Percentiles rank a stretch among this genome's conserved stretches.
Conservation (phyloP, 2,797 vertebrate species). For the Iguana delicatissima region DNA sequence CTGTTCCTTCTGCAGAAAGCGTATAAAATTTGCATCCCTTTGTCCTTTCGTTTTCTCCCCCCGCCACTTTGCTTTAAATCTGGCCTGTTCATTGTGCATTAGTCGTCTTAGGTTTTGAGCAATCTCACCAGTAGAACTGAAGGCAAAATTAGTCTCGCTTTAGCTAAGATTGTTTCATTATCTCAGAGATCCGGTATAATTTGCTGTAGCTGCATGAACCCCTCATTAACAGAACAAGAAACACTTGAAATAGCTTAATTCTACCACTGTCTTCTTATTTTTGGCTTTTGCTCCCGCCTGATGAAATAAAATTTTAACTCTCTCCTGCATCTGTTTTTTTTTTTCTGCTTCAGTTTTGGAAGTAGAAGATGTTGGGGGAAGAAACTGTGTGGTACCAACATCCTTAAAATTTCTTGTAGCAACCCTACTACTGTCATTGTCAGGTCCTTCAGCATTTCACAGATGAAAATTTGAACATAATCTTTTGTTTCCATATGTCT, state of each 20-base stretch:
- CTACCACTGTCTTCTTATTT: conserved; percentile 40
- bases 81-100: conserved; percentile 1
- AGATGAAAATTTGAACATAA: too few relatives aligned
- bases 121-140: conserved; percentile 24
- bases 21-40: neutral
- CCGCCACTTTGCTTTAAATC: neutral
- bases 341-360: neutral
- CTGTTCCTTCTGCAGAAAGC: neutral
- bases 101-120: conserved; percentile 7
- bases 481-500: too few relatives aligned
- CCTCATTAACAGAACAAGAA: conserved; percentile 40
- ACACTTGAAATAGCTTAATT: conserved; percentile 32
- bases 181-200: conserved; percentile 9
- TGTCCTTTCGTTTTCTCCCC: neutral
- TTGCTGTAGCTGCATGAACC: conserved; percentile 27
- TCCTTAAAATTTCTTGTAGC: too few relatives aligned
- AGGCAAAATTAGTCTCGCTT: conserved; percentile 43
- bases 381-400: too few relatives aligned
- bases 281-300: conserved; percentile 29
- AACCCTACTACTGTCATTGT: too few relatives aligned
- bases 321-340: conserved; percentile 22
- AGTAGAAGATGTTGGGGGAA: neutral
- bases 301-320: conserved; percentile 38
- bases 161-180: conserved; percentile 12
- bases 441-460: too few relatives aligned